phyloP scores from a whole-genome alignment of 2,113 vertebrate species.

The Coregonus clupeaformis region DNA sequence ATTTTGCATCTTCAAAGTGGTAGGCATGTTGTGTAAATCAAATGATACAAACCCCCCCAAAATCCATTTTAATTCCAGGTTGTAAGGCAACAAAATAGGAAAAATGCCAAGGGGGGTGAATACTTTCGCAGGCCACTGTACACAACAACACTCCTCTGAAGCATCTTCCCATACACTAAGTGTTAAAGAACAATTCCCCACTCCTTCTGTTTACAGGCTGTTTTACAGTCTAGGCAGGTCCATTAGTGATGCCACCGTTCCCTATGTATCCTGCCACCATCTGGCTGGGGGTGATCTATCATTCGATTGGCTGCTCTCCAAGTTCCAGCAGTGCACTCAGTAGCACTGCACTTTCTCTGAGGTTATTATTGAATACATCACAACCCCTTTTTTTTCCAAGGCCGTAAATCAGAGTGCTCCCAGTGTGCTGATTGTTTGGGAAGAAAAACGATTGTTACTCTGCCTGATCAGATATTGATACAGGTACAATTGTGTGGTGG shows the following conservation, averaged over 20 bases:
- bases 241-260: constrained; percentile 23
- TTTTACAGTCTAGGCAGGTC: constrained; percentile 36
- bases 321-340: constrained; percentile 30
- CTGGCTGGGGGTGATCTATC: constrained; percentile 56
- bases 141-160: not conserved
- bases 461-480: constrained; percentile 51
- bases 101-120: too few species aligned
- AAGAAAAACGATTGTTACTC: constrained; percentile 36
- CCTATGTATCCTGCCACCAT: constrained; percentile 21
- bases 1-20: too few species aligned
- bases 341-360: constrained; percentile 28
- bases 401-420: constrained; percentile 36
- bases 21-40: too few species aligned
- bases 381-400: constrained; percentile 44
- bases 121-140: too few species aligned
- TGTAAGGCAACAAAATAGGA: too few species aligned
- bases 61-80: too few species aligned
- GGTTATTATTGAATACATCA: constrained; percentile 58
- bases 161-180: not conserved
- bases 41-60: too few species aligned
- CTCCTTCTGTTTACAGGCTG: constrained; percentile 13
- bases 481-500: constrained; percentile 15
- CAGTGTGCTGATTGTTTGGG: constrained; percentile 18
- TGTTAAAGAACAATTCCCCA: not conserved
- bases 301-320: constrained; percentile 44